phyloP scores from a whole-genome alignment of 2,113 vertebrate species.

The Oxygymnocypris stewartii region DNA sequence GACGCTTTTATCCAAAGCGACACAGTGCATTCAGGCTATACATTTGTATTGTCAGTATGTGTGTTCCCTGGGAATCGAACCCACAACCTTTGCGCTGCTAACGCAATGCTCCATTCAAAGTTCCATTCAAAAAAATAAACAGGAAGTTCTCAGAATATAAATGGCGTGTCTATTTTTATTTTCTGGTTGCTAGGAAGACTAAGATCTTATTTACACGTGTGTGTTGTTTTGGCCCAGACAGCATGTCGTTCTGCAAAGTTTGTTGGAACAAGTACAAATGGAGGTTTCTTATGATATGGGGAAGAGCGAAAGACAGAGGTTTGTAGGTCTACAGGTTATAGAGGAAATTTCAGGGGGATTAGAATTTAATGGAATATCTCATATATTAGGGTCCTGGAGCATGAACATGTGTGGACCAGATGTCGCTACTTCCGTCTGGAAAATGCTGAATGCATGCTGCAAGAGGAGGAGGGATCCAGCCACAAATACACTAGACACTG shows the following conservation, averaged over 20 bases:
- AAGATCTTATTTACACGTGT: background rate
- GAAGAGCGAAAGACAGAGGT: background rate
- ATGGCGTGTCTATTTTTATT: background rate
- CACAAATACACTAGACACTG: slow-evolving; percentile 25
- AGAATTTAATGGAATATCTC: background rate
- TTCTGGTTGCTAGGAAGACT: background rate
- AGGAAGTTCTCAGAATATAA: background rate
- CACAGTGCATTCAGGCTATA: too few relatives aligned
- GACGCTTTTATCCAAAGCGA: too few relatives aligned
- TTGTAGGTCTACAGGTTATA: slow-evolving; percentile 33
- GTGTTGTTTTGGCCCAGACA: background rate
- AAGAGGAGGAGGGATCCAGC: slow-evolving; percentile 14
- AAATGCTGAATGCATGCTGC: slow-evolving; percentile 45
- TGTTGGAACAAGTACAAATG: background rate
- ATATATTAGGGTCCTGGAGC: slow-evolving; percentile 23
- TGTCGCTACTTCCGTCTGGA: slow-evolving; percentile 61
- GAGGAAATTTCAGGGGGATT: slow-evolving; percentile 52
- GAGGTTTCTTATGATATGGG: slow-evolving; percentile 41
- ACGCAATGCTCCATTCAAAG: too few relatives aligned
- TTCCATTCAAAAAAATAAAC: background rate
- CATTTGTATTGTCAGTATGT: too few relatives aligned
- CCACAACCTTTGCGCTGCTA: too few relatives aligned
- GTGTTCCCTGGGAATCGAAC: too few relatives aligned
- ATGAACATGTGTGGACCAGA: slow-evolving; percentile 69
- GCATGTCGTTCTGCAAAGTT: background rate